Percentiles rank a stretch among this genome's conserved stretches.
phyloP scores from a whole-genome alignment of 2,113 vertebrate species.

The Ameiurus melas region DNA sequence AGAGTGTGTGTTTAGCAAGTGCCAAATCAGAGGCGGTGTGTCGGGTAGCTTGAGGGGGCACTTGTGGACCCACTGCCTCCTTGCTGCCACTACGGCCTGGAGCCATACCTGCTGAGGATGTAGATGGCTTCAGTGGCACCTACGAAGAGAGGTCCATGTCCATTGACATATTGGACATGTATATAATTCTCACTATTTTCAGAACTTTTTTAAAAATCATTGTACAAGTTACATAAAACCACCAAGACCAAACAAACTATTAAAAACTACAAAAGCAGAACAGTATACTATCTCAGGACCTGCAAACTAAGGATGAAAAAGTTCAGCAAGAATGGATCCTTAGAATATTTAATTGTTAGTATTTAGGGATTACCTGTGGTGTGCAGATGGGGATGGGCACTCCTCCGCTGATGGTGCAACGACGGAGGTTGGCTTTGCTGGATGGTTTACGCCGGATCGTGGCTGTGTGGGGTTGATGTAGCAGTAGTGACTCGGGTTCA shows the following conservation, averaged over 20 bases:
- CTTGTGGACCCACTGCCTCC: slow-evolving; percentile 17
- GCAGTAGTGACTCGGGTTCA: slow-evolving; percentile 60
- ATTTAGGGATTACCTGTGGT: slow-evolving; percentile 61
- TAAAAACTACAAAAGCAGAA: neutral
- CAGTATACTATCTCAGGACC: neutral
- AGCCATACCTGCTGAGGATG: slow-evolving; percentile 43
- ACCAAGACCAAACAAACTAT: neutral
- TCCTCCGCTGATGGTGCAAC: slow-evolving; percentile 78
- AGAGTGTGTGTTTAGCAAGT: slow-evolving; percentile 63
- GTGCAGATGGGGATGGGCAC: slow-evolving; percentile 79
- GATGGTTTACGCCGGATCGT: slow-evolving; percentile 81
- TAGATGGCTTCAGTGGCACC: slow-evolving; percentile 67
- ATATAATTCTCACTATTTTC: neutral
- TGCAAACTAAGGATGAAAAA: neutral
- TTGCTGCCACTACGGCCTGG: slow-evolving; percentile 22
- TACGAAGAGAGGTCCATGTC: neutral
- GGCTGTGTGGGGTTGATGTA: slow-evolving; percentile 69
- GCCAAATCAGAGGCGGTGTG: slow-evolving; percentile 56
- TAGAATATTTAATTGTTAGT: neutral
- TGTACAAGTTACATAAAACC: neutral
- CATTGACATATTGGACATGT: neutral
- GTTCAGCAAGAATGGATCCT: neutral
- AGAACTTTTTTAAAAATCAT: neutral
- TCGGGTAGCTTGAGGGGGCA: slow-evolving; percentile 15
- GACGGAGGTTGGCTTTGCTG: slow-evolving; percentile 72